Conservation (phyloP, 2,797 vertebrate species). For the Sternarchorhynchus goeldii region DNA sequence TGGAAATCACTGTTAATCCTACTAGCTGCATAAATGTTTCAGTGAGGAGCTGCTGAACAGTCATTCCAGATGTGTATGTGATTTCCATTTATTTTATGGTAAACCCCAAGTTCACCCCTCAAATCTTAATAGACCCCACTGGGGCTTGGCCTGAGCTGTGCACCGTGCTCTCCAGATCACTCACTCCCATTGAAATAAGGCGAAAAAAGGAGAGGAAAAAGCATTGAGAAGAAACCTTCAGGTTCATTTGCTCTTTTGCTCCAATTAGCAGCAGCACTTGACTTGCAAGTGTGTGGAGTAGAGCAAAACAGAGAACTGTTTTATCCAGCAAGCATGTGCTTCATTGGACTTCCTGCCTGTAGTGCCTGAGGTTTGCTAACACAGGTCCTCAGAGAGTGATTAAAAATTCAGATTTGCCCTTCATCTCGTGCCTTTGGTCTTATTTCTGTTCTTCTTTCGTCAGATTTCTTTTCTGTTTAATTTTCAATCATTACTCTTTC, state of each 20-base stretch:
- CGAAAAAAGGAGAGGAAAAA: conserved; percentile 54
- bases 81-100: conserved; percentile 60
- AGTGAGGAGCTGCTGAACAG: conserved; percentile 17
- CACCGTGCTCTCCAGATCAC: conserved; percentile 51
- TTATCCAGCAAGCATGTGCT: conserved; percentile 60
- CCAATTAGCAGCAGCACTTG: conserved; percentile 71
- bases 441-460: not conserved
- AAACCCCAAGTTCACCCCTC: conserved; percentile 50
- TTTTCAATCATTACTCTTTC: conserved; percentile 16
- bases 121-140: conserved; percentile 69
- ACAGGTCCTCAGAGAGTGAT: conserved; percentile 67
- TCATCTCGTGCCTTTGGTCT: conserved; percentile 6
- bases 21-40: conserved; percentile 27
- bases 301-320: conserved; percentile 54
- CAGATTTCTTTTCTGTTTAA: not conserved
- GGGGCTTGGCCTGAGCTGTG: conserved; percentile 51
- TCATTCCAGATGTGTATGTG: conserved; percentile 40
- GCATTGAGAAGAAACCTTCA: conserved; percentile 60
- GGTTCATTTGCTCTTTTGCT: conserved; percentile 55
- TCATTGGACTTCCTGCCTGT: conserved; percentile 62
- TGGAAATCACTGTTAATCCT: not conserved
- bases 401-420: conserved; percentile 62
- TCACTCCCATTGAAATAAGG: conserved; percentile 54
- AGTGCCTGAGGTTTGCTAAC: conserved; percentile 63
- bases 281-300: conserved; percentile 60